Conservation (phyloP, 2,888 invertebrate genomes). For the Pyralis farinalis region DNA sequence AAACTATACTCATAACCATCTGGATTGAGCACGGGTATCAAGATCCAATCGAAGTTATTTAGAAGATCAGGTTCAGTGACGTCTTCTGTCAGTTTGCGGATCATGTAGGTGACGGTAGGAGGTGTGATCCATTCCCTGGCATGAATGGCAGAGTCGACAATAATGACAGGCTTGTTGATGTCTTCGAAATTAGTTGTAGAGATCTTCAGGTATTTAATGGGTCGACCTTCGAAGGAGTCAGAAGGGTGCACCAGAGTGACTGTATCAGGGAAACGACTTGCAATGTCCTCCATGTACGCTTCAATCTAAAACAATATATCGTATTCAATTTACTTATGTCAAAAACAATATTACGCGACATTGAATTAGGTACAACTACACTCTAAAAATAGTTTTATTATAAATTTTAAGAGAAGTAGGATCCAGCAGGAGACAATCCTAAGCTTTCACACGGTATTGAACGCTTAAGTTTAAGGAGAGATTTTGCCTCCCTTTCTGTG, state of each 20-base stretch:
- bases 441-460: too few species aligned
- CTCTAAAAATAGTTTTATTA: too few species aligned
- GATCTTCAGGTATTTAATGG: constrained; percentile 79
- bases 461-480: too few species aligned
- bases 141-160: constrained; percentile 83
- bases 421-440: too few species aligned
- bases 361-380: too few species aligned
- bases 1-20: constrained; percentile 85
- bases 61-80: constrained; percentile 75
- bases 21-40: constrained; percentile 85
- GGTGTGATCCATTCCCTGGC: constrained; percentile 88
- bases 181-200: constrained; percentile 71
- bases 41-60: constrained; percentile 83
- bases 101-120: constrained; percentile 83
- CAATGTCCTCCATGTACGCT: constrained; percentile 59
- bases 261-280: constrained; percentile 57
- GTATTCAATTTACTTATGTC: too few species aligned
- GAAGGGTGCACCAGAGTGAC: constrained; percentile 75
- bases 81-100: constrained; percentile 83
- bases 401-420: too few species aligned
- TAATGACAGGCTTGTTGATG: constrained; percentile 72
- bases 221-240: constrained; percentile 74
- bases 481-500: too few species aligned
- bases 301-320: constrained; percentile 41
- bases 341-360: too few species aligned